Conservation (phyloP, 2,113 vertebrate species). For the Bos javanicus region DNA sequence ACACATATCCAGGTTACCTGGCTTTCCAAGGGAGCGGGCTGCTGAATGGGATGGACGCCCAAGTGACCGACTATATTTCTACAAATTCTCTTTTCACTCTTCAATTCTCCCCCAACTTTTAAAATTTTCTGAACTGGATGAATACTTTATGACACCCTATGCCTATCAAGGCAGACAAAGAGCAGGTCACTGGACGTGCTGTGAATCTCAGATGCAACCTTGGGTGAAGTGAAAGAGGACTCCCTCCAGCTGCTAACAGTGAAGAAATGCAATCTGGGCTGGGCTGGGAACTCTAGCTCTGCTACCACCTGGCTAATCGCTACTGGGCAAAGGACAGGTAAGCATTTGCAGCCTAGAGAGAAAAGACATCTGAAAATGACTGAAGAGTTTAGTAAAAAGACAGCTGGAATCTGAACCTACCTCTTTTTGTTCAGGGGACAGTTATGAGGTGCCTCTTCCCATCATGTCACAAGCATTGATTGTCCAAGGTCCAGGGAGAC, state of each 20-base stretch:
- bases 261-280: slow-evolving; percentile 50
- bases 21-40: background rate
- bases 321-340: slow-evolving; percentile 53
- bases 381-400: slow-evolving; percentile 12
- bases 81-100: slow-evolving; percentile 48
- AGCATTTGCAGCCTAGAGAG: slow-evolving; percentile 55
- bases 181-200: slow-evolving; percentile 67
- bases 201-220: slow-evolving; percentile 64
- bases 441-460: background rate
- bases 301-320: slow-evolving; percentile 67
- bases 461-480: background rate
- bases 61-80: background rate
- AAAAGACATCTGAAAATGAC: slow-evolving; percentile 15
- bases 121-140: slow-evolving; percentile 51
- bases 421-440: background rate
- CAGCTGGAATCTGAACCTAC: background rate
- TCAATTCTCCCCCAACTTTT: background rate
- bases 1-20: slow-evolving; percentile 69
- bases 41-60: slow-evolving; percentile 17
- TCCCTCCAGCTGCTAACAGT: slow-evolving; percentile 37
- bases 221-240: slow-evolving; percentile 48
- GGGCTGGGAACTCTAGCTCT: slow-evolving; percentile 69
- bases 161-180: slow-evolving; percentile 66
- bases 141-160: slow-evolving; percentile 68
- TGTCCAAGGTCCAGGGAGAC: background rate